phyloP scores from a whole-genome alignment of 2,113 vertebrate species.

The Cyrtonyx montezumae region DNA sequence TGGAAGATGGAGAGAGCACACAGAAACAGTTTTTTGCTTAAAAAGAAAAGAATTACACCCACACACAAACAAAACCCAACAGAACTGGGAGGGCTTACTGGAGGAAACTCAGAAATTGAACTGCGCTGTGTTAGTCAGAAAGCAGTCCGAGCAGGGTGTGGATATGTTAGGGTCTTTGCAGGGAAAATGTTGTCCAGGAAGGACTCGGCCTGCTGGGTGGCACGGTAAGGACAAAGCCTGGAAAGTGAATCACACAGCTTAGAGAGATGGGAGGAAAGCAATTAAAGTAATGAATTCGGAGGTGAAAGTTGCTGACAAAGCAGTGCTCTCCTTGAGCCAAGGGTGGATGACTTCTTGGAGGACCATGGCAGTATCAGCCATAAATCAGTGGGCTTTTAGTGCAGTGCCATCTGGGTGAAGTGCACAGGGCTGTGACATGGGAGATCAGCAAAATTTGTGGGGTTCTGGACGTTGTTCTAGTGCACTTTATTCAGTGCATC shows the following conservation, averaged over 20 bases:
- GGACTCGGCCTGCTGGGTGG: neutral
- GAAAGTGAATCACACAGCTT: neutral
- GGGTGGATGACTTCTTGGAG: neutral
- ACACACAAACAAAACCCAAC: neutral
- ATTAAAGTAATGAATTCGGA: neutral
- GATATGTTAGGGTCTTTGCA: neutral
- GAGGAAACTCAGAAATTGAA: neutral
- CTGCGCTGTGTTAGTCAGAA: neutral
- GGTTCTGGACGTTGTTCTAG: neutral
- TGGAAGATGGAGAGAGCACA: neutral
- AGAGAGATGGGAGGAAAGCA: neutral
- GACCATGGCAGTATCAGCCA: accelerated
- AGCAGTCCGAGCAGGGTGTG: neutral
- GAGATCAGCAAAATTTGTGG: neutral
- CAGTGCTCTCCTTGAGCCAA: neutral
- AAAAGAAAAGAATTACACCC: neutral
- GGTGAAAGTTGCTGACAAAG: neutral
- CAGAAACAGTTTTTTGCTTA: neutral
- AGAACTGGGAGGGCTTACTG: neutral
- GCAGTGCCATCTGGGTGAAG: neutral
- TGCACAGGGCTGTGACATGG: accelerated
- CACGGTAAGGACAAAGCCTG: neutral
- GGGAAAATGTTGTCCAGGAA: neutral
- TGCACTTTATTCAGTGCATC: neutral
- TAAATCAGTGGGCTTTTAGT: neutral